A percentile compares a stretch with the other conserved stretches of the same genome.
Evolutionary conservation across 2,113 vertebrate species (phyloP).

Genomic region (Colaptes auratus): DNA sequence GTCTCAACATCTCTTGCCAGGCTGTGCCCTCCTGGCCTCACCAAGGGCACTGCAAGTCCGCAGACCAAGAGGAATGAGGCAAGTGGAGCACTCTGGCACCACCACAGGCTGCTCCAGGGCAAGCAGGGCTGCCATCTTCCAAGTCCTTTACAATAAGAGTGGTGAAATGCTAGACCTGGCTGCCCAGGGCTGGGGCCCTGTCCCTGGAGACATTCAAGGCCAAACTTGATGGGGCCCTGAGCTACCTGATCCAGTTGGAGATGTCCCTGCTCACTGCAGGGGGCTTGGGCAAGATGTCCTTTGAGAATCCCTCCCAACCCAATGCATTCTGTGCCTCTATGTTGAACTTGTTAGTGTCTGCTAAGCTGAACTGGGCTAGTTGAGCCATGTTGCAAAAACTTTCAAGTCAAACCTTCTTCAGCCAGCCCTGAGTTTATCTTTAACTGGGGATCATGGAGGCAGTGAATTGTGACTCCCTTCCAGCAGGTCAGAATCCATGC

Average conservation of each 20-base stretch:
- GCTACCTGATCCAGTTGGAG: no score
- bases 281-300: no score
- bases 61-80: rapidly evolving
- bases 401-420: not conserved
- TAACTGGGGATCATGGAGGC: not conserved
- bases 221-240: no score
- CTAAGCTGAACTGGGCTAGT: not conserved
- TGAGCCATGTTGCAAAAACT: not conserved
- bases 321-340: no score
- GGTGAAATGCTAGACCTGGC: no score
- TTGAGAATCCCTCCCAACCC: no score
- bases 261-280: no score
- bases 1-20: not conserved
- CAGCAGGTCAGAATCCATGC: not conserved
- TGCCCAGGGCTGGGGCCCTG: no score
- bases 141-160: no score
- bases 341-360: not conserved
- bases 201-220: no score
- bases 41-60: not conserved
- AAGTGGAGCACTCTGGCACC: not conserved
- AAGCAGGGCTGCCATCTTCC: not conserved
- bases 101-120: not conserved
- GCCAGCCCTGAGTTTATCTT: not conserved
- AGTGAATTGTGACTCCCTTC: not conserved
- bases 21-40: not conserved